These are phyloP conservation scores for Melanostoma scalare DNA, from an alignment of 2,888 invertebrate species.

Conservation along the genomic window DNA sequence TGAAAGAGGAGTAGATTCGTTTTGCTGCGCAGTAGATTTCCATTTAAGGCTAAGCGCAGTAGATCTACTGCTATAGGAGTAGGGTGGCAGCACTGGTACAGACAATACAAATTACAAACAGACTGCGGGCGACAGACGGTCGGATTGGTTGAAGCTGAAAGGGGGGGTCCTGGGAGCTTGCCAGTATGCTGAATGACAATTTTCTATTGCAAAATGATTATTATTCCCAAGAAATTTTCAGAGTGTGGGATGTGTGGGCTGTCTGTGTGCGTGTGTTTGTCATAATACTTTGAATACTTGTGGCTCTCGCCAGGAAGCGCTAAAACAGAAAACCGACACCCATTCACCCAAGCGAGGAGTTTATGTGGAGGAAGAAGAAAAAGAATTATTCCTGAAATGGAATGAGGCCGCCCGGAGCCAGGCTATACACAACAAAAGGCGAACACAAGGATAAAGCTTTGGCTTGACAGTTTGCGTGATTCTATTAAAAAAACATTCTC, in stretches of 20 bases:
- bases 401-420: slow-evolving; percentile 36
- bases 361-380: slow-evolving; percentile 10
- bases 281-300: slow-evolving; percentile 12
- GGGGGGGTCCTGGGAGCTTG: slow-evolving; percentile 43
- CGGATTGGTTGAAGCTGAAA: background rate
- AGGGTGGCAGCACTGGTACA: too few species aligned
- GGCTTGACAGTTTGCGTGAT: slow-evolving; percentile 64
- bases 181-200: slow-evolving; percentile 59
- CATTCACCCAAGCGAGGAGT: slow-evolving; percentile 2
- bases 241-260: background rate
- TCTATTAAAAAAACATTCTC: slow-evolving; percentile 67
- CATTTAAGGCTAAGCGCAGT: too few species aligned
- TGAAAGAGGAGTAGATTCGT: too few species aligned
- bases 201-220: slow-evolving; percentile 63
- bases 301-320: slow-evolving; percentile 6
- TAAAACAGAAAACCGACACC: background rate
- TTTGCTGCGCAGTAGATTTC: too few species aligned
- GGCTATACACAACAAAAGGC: slow-evolving; percentile 14
- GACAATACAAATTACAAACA: slow-evolving; percentile 65
- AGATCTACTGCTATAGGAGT: too few species aligned
- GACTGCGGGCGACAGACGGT: slow-evolving; percentile 37
- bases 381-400: slow-evolving; percentile 12
- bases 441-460: slow-evolving; percentile 35
- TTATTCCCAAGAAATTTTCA: slow-evolving; percentile 18
- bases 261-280: background rate